These are phyloP conservation scores for Siniperca knerii DNA, from an alignment of 2,113 vertebrate genomes.

Conservation along the genomic window DNA sequence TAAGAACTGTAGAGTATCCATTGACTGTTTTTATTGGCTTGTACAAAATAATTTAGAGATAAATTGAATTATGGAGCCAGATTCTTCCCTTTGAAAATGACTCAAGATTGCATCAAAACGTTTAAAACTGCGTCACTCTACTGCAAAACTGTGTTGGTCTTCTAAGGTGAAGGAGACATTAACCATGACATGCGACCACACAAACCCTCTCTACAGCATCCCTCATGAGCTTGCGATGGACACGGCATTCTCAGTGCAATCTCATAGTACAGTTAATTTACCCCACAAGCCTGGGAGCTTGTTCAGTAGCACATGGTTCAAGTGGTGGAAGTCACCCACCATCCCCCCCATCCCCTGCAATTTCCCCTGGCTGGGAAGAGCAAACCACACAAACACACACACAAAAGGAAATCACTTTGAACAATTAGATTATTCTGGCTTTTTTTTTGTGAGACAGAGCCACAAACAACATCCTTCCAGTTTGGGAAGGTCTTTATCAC, in stretches of 20 bases:
- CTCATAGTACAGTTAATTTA: constrained; percentile 37
- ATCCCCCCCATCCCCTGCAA: neutral
- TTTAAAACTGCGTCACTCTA: neutral
- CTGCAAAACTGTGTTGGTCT: neutral
- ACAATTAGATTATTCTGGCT: neutral
- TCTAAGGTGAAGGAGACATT: neutral
- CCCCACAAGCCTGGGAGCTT: constrained; percentile 21
- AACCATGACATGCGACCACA: neutral
- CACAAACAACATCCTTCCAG: neutral
- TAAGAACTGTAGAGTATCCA: neutral
- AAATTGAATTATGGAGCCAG: neutral
- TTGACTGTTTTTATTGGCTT: constrained; percentile 10
- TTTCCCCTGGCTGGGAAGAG: constrained; percentile 15
- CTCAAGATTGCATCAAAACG: neutral
- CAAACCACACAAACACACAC: constrained; percentile 38
- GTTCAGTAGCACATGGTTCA: constrained; percentile 23
- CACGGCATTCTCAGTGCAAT: constrained; percentile 27
- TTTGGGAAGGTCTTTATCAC: neutral
- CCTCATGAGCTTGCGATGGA: neutral
- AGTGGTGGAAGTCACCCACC: constrained; percentile 17
- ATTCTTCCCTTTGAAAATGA: neutral
- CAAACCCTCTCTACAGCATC: neutral
- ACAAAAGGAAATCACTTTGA: constrained; percentile 25
- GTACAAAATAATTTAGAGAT: neutral
- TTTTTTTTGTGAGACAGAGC: neutral